Base-by-base conservation (phyloP, 2,797 vertebrate species). In the Enteromius fasciolatus region DNA sequence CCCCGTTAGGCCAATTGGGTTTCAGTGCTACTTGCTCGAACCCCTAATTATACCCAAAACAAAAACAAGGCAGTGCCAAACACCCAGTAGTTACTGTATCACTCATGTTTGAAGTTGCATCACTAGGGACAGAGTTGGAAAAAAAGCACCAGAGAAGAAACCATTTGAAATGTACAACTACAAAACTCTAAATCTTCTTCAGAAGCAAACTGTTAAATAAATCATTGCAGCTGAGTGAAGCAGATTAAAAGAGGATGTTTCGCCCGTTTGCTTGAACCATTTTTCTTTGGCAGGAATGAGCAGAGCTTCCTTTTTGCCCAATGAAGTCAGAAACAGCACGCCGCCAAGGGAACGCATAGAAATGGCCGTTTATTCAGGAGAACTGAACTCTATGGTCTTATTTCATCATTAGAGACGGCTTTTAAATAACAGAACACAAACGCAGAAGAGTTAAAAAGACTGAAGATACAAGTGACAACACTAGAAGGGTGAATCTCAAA, bases 161-260 rank as follows among this genome's bases (percentile, higher is more conserved):
- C 72, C 67, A 80, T 81, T 76, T 86, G 72, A 77, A 80, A 84
- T 66, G 64, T 85, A 70, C 74, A 83, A 67, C 50, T 61, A 80
- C 63, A 81, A 78, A 72, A 78, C 80, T 59, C 48, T 36, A 68
- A 80, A 83, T 72, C 64, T 31, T 81, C 80, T 64, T 81, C 39
- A 12, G 74, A 72, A 82, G 74, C 70, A 79, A 77, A 64, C 78
- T 72, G 61, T 78, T 79, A 59, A 82, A 79, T 85, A 86, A 86
- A 86, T 86, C 33, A 77, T 72, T 41, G 63, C 54, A 25, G 69
- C 46, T 72, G 70, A 76, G 54, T 76, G 78, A 83, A 75, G 74
- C 80, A 84, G 80, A 86, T 84, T 83, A 70, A 68, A 23, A 44
- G 74, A 70, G 73, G 78, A 81, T 73, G 74, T 75, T 82, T 76